These are phyloP conservation scores for Baronia brevicornis DNA, from an alignment of 2,888 invertebrate genomes.

Conservation along the genomic window DNA sequence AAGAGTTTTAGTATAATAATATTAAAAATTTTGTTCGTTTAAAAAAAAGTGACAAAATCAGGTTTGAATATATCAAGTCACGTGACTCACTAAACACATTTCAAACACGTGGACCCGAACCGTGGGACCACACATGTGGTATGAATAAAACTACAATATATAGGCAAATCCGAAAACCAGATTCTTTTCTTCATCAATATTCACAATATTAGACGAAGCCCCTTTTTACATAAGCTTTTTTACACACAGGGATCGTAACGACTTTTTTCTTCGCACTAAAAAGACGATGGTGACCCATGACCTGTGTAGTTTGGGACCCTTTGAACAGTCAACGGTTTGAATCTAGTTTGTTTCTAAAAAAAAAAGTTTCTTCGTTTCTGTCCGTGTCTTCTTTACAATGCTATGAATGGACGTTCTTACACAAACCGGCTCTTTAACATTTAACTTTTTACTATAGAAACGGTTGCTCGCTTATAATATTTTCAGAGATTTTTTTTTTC, in stretches of 20 bases:
- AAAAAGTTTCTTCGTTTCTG: too few species aligned
- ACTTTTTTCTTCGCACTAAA: constrained; percentile 61
- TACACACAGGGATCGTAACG: constrained; percentile 55
- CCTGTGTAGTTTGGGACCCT: constrained; percentile 46
- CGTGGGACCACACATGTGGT: constrained; percentile 67
- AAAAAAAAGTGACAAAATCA: constrained; percentile 30
- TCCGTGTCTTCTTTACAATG: constrained; percentile 47
- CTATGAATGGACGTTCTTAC: constrained; percentile 37
- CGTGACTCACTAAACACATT: constrained; percentile 39
- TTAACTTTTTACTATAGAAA: constrained; percentile 13
- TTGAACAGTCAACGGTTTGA: constrained; percentile 50
- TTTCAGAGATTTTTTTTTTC: neutral
- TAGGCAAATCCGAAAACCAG: constrained; percentile 62
- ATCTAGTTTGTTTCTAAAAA: constrained; percentile 69
- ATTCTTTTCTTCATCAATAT: constrained; percentile 74
- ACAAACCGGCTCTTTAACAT: constrained; percentile 48
- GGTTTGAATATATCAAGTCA: constrained; percentile 31
- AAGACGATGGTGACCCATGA: constrained; percentile 68
- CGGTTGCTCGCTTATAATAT: constrained; percentile 8
- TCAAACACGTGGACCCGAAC: constrained; percentile 46
- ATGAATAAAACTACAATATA: constrained; percentile 42
- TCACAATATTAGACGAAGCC: constrained; percentile 72
- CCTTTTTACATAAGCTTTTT: constrained; percentile 57
- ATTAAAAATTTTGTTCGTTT: too few species aligned
- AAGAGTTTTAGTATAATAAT: too few species aligned